Evolutionary conservation across 2,797 vertebrate genomes (phyloP).

Genomic region (Benthosema pterotum): DNA sequence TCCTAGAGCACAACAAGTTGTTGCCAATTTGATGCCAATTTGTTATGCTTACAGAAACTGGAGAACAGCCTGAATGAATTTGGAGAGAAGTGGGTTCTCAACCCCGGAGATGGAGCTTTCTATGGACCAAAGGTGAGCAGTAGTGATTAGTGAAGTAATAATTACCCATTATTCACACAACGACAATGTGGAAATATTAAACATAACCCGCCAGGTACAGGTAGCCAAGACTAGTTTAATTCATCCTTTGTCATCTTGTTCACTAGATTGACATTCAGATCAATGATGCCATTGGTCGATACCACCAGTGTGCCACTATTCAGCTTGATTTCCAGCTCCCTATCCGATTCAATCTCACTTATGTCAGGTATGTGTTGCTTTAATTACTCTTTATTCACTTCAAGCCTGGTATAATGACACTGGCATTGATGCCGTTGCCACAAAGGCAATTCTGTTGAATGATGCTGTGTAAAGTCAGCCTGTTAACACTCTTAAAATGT

Average conservation of each 20-base stretch:
- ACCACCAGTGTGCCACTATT: slow-evolving; percentile 98
- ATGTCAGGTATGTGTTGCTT: slow-evolving; percentile 83
- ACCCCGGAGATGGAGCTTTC: slow-evolving; percentile 97
- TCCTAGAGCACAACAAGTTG: no score
- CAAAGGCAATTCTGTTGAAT: no score
- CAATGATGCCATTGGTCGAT: slow-evolving; percentile 96
- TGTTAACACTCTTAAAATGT: no score
- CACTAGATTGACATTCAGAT: slow-evolving; percentile 97
- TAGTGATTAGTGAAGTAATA: no score
- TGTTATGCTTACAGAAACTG: slow-evolving; percentile 86
- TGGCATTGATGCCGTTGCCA: no score
- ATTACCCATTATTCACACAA: no score
- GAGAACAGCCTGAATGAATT: slow-evolving; percentile 96
- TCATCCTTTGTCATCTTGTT: slow-evolving; percentile 1
- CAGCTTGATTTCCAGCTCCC: slow-evolving; percentile 97
- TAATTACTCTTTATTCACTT: background rate
- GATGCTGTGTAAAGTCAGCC: background rate
- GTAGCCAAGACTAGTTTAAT: slow-evolving; percentile 6
- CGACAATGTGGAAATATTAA: no score
- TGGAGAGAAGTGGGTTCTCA: slow-evolving; percentile 95
- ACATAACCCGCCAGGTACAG: no score
- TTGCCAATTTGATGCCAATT: slow-evolving; percentile 13
- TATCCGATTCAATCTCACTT: slow-evolving; percentile 94
- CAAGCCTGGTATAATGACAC: background rate
- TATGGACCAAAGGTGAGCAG: slow-evolving; percentile 96